Conservation (phyloP, 2,113 vertebrate species). For the Prionailurus bengalensis region DNA sequence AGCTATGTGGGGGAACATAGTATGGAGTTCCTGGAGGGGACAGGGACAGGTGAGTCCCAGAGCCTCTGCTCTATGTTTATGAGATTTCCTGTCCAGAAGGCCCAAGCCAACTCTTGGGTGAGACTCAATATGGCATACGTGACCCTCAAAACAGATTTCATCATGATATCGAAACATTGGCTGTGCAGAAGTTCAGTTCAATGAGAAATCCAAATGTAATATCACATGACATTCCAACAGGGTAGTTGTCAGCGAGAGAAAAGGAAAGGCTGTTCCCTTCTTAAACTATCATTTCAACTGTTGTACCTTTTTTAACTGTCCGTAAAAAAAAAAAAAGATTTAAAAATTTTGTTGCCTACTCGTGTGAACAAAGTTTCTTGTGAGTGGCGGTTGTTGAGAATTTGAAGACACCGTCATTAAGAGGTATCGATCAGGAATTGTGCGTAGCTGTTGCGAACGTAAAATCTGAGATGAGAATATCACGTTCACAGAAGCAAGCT, state of each 20-base stretch:
- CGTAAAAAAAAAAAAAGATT: constrained; percentile 70
- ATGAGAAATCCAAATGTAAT: constrained; percentile 57
- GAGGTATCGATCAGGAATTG: constrained; percentile 63
- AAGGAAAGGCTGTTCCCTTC: constrained; percentile 52
- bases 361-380: constrained; percentile 64
- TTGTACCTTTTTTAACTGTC: constrained; percentile 59
- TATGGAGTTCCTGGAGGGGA: neutral
- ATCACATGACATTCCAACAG: constrained; percentile 50
- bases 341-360: constrained; percentile 67
- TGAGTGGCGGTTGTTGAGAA: constrained; percentile 45
- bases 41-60: neutral
- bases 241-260: constrained; percentile 56
- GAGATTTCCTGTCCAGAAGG: neutral
- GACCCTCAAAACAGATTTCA: neutral
- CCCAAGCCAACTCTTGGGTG: neutral
- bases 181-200: constrained; percentile 60
- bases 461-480: constrained; percentile 42
- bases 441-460: neutral
- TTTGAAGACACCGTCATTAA: constrained; percentile 55
- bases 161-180: constrained; percentile 4
- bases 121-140: neutral
- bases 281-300: constrained; percentile 62
- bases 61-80: neutral
- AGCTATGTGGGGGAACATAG: neutral
- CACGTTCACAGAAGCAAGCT: constrained; percentile 25